phyloP scores from a whole-genome alignment of 2,113 vertebrate genomes.

The Protobothrops flavoviridis region DNA sequence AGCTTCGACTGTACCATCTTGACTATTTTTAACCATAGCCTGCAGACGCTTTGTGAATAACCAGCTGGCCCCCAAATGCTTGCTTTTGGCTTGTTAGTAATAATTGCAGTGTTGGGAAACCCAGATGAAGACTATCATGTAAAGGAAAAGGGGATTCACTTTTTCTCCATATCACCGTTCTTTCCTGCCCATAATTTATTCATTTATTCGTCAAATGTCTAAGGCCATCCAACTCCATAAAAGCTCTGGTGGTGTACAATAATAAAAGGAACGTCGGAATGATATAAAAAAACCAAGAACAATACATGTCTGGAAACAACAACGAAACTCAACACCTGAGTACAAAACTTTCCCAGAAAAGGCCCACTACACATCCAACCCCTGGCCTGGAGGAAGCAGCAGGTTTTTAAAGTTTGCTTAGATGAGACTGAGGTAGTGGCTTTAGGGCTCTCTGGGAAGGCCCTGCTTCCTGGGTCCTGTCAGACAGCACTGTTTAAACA shows the following conservation, averaged over 20 bases:
- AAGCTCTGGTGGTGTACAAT: not conserved
- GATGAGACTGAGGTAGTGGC: not conserved
- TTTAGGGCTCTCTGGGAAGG: not conserved
- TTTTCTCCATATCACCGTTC: not conserved
- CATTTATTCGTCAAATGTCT: not conserved
- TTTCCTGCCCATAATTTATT: not conserved
- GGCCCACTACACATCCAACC: not conserved
- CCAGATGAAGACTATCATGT: not conserved
- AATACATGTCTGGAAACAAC: not conserved
- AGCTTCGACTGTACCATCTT: not conserved
- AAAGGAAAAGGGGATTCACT: not conserved
- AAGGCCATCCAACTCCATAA: not conserved
- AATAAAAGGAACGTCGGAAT: not conserved
- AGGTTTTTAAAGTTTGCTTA: not conserved
- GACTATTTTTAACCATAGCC: not conserved
- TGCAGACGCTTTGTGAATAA: not conserved
- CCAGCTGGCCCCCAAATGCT: not conserved
- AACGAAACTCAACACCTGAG: not conserved
- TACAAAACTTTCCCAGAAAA: not conserved
- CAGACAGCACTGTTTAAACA: not conserved
- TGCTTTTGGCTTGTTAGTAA: not conserved
- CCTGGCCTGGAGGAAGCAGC: not conserved
- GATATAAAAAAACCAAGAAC: not conserved
- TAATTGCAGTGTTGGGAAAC: not conserved
- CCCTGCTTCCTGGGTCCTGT: not conserved